Conservation (phyloP, 1,140 invertebrate species). For the Dendroctonus valens region DNA sequence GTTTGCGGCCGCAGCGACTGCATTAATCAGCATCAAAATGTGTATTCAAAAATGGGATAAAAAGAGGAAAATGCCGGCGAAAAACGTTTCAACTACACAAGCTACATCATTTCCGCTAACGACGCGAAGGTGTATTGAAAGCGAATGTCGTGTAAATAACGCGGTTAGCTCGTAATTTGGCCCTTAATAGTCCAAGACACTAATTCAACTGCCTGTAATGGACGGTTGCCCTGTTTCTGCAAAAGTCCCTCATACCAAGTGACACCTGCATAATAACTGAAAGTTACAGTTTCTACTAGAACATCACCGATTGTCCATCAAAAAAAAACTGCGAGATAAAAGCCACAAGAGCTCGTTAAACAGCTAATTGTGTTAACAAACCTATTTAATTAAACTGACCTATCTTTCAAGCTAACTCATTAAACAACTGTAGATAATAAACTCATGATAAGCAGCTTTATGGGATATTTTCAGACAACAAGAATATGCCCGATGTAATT, state of each 20-base stretch:
- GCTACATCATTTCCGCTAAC: slow-evolving; percentile 4
- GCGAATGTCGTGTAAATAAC: slow-evolving; percentile 7
- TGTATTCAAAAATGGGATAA: too few species aligned
- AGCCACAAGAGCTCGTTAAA: not conserved
- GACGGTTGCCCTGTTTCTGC: not conserved
- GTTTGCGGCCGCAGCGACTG: too few species aligned
- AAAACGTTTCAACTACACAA: not conserved
- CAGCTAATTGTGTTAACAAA: not conserved
- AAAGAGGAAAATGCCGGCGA: too few species aligned
- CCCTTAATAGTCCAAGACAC: not conserved
- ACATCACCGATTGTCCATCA: not conserved
- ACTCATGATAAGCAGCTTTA: too few species aligned
- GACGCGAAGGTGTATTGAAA: not conserved
- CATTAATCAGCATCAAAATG: too few species aligned
- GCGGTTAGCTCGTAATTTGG: not conserved
- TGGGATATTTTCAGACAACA: too few species aligned
- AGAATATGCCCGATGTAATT: too few species aligned
- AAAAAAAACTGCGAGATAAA: not conserved
- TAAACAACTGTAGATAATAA: too few species aligned
- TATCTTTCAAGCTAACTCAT: too few species aligned
- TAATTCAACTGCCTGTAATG: slow-evolving; percentile 2
- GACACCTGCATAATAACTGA: not conserved
- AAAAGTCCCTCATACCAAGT: not conserved
- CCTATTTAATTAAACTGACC: not conserved
- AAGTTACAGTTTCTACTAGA: not conserved